Conservation (phyloP, 2,888 invertebrate species). For the Corbicula japonica region DNA sequence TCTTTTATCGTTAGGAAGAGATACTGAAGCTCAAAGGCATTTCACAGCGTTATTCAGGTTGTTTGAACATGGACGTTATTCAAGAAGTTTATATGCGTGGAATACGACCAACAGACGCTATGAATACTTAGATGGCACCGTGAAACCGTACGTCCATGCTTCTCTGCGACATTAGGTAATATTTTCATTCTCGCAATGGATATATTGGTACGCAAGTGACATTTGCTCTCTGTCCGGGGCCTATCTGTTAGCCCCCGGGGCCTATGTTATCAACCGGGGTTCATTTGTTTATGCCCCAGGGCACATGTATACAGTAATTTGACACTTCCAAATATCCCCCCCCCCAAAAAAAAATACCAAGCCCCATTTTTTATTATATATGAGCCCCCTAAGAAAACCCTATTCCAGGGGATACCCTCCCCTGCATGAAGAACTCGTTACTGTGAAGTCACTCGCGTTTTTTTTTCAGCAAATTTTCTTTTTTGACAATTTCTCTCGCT, state of each 20-base stretch:
- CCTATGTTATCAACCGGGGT: not conserved
- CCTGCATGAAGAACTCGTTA: not conserved
- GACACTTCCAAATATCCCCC: not conserved
- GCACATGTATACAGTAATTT: constrained; percentile 1
- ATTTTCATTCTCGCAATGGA: not conserved
- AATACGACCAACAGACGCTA: constrained; percentile 16
- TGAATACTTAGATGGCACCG: too few relatives aligned
- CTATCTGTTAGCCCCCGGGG: constrained; percentile 1
- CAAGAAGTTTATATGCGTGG: constrained; percentile 10
- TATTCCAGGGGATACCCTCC: not conserved
- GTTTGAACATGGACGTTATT: not conserved
- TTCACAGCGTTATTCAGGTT: not conserved
- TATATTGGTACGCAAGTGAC: not conserved
- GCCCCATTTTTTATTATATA: constrained; percentile 10
- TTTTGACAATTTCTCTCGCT: not conserved
- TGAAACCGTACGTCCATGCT: too few relatives aligned
- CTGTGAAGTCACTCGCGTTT: not conserved
- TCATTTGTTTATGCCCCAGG: constrained; percentile 7
- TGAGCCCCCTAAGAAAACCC: constrained; percentile 9
- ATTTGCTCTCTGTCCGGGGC: constrained; percentile 1
- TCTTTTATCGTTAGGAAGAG: constrained; percentile 10
- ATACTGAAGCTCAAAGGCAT: not conserved
- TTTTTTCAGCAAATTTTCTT: not conserved
- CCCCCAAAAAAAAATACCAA: too few relatives aligned
- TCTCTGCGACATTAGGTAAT: too few relatives aligned